Base-by-base conservation (phyloP, 2,888 invertebrate species). In the Stenolophus ochropezus region DNA sequence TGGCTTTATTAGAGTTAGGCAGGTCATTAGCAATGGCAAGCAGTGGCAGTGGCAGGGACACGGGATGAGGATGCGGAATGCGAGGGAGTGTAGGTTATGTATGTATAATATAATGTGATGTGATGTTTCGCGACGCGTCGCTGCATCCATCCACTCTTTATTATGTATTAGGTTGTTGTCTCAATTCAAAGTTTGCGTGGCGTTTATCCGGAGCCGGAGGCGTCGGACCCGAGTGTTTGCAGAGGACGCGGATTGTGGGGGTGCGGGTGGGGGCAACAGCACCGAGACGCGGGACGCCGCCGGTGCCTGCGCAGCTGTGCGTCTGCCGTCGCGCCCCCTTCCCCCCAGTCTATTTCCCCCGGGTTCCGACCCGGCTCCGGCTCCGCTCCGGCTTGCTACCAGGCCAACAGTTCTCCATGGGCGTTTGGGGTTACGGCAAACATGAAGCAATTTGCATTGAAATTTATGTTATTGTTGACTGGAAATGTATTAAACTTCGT, bases 381-480 rank as follows among this genome's bases (percentile, higher is more conserved):
- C 33, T 42, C 33, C 33, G 33, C 33, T 42, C 33, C 33, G 33
- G 85, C 83, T 83, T 85, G 74, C 75, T 81, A 81, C 81, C 81
- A 75, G 81, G 75, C 81, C 81, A 75, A 85, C 83, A 84, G 85
- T 84, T 85, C 86, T 85, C 83, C 84, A 84, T 82, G 85, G 85
- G 84, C 84, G 81, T 84, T 84, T 85, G 85, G 84, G 85, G 84
- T 83, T 85, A 85, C 85, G 84, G 84, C 84, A 84, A 85, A 83
- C 85, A 86, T 85, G 85, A 83, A 84, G 85, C 86, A 87, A 87
- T 87, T 87, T 87, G 85, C 86, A 86, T 85, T 84, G 85, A 86
- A 87, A 86, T 87, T 87, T 86, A 86, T 86, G 86, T 86, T 86
- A 87, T 85, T 87, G 86, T 86, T 85, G 85, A 86, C 85, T 85